phyloP scores from a whole-genome alignment of 1,140 invertebrate genomes.

The Leguminivora glycinivorella region DNA sequence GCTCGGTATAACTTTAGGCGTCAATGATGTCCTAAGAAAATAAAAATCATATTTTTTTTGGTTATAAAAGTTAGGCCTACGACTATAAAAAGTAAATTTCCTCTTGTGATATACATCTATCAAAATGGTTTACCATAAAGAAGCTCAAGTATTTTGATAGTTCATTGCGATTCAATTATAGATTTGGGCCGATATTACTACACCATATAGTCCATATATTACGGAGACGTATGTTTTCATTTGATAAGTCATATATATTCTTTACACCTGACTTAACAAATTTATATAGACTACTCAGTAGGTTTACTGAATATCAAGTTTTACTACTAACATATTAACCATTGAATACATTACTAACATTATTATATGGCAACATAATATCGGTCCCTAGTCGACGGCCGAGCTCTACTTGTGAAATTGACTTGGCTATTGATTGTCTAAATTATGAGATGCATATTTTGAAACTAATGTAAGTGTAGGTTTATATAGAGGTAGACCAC shows the following conservation, averaged over 20 bases:
- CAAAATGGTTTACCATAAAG: neutral
- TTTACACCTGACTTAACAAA: neutral
- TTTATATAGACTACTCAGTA: neutral
- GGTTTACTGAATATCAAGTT: neutral
- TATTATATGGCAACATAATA: slow-evolving; percentile 6
- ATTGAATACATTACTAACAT: neutral
- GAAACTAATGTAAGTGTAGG: neutral
- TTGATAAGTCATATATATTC: neutral
- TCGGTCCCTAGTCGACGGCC: slow-evolving; percentile 1
- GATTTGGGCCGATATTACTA: slow-evolving; percentile 4
- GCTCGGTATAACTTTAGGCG: no score
- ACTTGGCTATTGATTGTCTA: neutral
- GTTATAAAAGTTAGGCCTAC: no score
- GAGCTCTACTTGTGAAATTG: neutral
- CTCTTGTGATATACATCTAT: neutral
- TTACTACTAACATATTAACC: neutral
- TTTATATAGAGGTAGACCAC: neutral
- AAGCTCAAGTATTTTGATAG: slow-evolving; percentile 10
- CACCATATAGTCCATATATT: neutral
- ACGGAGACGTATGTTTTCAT: neutral
- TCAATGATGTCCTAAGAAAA: no score
- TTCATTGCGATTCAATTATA: slow-evolving; percentile 4
- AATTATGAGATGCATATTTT: slow-evolving; percentile 30
- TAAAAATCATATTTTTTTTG: no score
- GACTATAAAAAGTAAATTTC: neutral